These are phyloP conservation scores for Leucophora obtusa DNA, from an alignment of 2,888 invertebrate species.

Conservation along the genomic window DNA sequence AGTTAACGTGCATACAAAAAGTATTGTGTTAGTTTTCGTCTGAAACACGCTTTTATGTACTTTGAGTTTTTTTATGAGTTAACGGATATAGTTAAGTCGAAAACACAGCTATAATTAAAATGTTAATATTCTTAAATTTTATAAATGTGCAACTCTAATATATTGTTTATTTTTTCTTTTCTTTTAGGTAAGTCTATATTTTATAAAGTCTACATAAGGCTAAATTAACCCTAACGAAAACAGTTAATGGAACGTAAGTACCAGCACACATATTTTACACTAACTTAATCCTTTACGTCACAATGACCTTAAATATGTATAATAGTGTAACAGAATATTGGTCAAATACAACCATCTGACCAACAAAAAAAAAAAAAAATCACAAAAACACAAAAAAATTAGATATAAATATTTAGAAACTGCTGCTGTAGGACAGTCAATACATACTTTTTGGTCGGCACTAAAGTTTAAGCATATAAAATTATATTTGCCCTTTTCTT, in stretches of 20 bases:
- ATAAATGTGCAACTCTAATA: background rate
- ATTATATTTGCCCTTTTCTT: background rate
- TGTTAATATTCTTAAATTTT: background rate
- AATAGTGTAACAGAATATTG: constrained; percentile 30
- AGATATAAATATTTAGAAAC: too few relatives aligned
- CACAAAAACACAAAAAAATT: background rate
- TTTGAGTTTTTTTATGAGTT: too few relatives aligned
- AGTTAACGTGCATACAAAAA: too few relatives aligned
- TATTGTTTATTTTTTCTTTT: background rate
- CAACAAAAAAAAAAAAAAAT: background rate
- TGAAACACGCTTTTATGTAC: too few relatives aligned
- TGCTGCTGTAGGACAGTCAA: background rate
- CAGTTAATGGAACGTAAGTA: constrained; percentile 27
- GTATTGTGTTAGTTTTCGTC: too few relatives aligned
- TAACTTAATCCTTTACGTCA: constrained; percentile 31
- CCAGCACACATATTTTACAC: background rate
- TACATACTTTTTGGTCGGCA: background rate
- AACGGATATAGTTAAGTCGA: too few relatives aligned
- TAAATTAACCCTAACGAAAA: constrained; percentile 29
- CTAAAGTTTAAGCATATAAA: background rate
- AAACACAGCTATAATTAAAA: too few relatives aligned
- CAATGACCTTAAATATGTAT: constrained; percentile 7
- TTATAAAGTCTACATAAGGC: constrained; percentile 5
- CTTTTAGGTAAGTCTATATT: constrained; percentile 1
- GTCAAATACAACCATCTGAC: constrained; percentile 10